phyloP scores from a whole-genome alignment of 2,888 invertebrate species.

The Oscheius sp. region DNA sequence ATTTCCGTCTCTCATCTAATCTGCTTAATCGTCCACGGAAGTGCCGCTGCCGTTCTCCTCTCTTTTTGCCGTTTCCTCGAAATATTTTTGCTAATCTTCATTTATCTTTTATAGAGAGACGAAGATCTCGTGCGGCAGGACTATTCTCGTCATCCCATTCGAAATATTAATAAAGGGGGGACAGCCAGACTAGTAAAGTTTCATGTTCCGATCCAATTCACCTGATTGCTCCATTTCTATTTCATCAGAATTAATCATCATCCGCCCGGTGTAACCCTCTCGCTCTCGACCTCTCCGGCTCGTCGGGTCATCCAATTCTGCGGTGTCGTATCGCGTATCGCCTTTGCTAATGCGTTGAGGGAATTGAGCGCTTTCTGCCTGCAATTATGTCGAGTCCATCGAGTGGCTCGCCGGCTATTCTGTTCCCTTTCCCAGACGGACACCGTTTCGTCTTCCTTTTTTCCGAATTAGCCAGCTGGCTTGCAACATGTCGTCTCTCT shows the following conservation, averaged over 20 bases:
- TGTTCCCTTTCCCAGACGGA: neutral
- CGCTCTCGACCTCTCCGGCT: too few relatives aligned
- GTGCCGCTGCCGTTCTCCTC: neutral
- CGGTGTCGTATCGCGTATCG: slow-evolving; percentile 7
- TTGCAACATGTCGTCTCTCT: neutral
- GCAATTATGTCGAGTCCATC: too few relatives aligned
- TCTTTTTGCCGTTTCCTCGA: neutral
- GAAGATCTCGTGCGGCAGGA: too few relatives aligned
- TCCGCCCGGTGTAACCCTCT: too few relatives aligned
- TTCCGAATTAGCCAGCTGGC: slow-evolving; percentile 6
- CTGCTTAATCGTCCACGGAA: slow-evolving; percentile 8
- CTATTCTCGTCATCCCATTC: neutral
- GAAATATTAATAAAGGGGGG: neutral
- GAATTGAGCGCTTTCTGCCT: slow-evolving; percentile 6
- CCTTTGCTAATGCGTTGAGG: slow-evolving; percentile 18
- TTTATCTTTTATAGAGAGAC: too few relatives aligned
- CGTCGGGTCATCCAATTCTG: too few relatives aligned
- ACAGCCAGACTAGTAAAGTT: too few relatives aligned
- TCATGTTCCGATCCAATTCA: neutral
- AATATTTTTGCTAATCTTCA: neutral
- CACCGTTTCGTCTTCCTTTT: too few relatives aligned
- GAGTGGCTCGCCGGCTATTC: neutral
- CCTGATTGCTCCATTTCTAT: neutral
- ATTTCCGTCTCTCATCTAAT: slow-evolving; percentile 13
- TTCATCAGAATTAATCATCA: too few relatives aligned